Evolutionary conservation across 2,888 invertebrate genomes (phyloP).

Genomic region (Brachyptera putata): DNA sequence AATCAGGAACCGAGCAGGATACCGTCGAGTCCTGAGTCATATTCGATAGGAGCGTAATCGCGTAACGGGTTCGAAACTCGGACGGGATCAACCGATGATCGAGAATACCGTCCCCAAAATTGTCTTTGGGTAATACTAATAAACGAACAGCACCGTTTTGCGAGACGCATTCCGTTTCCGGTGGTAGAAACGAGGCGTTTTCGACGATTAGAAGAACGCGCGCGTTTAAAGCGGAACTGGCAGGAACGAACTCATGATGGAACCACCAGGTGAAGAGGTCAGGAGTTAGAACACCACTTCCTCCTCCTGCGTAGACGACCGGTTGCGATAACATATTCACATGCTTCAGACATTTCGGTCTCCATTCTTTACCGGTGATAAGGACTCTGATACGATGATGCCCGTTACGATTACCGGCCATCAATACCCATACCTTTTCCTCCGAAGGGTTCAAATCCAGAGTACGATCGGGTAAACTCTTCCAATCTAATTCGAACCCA

Average conservation of each 20-base stretch:
- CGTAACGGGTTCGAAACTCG: slow-evolving; percentile 44
- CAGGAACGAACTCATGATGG: slow-evolving; percentile 47
- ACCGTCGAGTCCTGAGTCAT: neutral
- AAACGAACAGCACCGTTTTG: slow-evolving; percentile 36
- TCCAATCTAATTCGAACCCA: slow-evolving; percentile 46
- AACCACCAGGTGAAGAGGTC: slow-evolving; percentile 51
- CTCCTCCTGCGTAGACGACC: slow-evolving; percentile 49
- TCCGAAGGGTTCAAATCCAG: slow-evolving; percentile 20
- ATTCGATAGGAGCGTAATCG: slow-evolving; percentile 39
- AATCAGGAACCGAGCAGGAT: slow-evolving; percentile 36
- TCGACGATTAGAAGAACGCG: slow-evolving; percentile 45
- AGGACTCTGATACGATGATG: slow-evolving; percentile 47
- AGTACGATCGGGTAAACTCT: slow-evolving; percentile 38
- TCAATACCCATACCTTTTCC: slow-evolving; percentile 43
- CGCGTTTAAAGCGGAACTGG: slow-evolving; percentile 45
- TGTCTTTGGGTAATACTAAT: no score
- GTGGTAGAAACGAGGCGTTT: slow-evolving; percentile 43
- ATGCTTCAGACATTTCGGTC: slow-evolving; percentile 45
- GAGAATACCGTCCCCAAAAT: no score
- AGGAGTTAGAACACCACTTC: slow-evolving; percentile 44
- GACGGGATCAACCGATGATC: slow-evolving; percentile 42
- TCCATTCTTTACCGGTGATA: slow-evolving; percentile 48
- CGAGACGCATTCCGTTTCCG: slow-evolving; percentile 40
- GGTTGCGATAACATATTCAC: slow-evolving; percentile 51
- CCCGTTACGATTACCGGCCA: slow-evolving; percentile 47